These are phyloP conservation scores for Spodoptera littoralis DNA, from an alignment of 2,888 invertebrate species.

Conservation along the genomic window DNA sequence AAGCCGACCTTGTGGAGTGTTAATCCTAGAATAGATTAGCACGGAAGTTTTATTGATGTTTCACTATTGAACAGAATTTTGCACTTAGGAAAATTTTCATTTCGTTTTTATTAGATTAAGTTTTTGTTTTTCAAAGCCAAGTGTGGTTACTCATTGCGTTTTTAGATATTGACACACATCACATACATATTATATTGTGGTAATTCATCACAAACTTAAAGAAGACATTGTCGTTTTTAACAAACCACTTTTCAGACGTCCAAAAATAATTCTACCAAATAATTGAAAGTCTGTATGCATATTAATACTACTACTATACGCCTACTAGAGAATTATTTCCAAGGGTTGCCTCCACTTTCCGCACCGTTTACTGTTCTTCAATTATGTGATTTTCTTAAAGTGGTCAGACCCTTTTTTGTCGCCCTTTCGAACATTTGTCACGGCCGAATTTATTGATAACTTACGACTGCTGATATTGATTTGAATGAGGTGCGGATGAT, in stretches of 20 bases:
- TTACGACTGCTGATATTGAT: conserved; percentile 53
- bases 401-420: conserved; percentile 79
- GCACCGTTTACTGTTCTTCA: conserved; percentile 87
- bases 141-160: too few relatives aligned
- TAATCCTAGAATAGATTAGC: conserved; percentile 32
- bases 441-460: conserved; percentile 72
- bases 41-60: conserved; percentile 12
- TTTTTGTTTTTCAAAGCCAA: not conserved
- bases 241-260: too few relatives aligned
- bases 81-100: not conserved
- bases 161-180: too few relatives aligned
- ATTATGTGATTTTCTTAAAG: conserved; percentile 88
- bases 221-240: too few relatives aligned
- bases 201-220: too few relatives aligned
- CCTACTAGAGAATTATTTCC: conserved; percentile 73
- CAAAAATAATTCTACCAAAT: too few relatives aligned
- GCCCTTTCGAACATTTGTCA: conserved; percentile 62
- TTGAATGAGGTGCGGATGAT: conserved; percentile 34
- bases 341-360: conserved; percentile 80
- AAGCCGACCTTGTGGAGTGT: conserved; percentile 12
- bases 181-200: too few relatives aligned
- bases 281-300: too few relatives aligned
- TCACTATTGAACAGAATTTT: not conserved
- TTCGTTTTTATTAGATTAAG: not conserved
- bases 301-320: too few relatives aligned